Evolutionary conservation across 2,113 vertebrate genomes (phyloP).

Genomic region (Pseudolaguvia tuberculata): DNA sequence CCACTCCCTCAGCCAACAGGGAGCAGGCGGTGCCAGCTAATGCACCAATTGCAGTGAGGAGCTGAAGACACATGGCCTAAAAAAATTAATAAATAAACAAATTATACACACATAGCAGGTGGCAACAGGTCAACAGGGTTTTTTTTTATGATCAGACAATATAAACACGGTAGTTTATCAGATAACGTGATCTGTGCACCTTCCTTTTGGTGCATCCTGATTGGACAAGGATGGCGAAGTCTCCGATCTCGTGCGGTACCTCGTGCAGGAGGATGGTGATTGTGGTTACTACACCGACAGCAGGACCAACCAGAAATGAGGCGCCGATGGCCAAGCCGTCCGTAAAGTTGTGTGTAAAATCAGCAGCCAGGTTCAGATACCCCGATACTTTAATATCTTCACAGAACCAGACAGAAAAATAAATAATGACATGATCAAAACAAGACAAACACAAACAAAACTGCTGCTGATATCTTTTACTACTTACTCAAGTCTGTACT

Average conservation of each 20-base stretch:
- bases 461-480: too few species aligned
- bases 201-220: constrained; percentile 88
- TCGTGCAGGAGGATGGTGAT: constrained; percentile 87
- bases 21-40: constrained; percentile 83
- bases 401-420: neutral
- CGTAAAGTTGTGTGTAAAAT: constrained; percentile 88
- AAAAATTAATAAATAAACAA: neutral
- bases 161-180: neutral
- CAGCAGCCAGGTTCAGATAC: constrained; percentile 86
- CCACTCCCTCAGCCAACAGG: constrained; percentile 80
- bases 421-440: neutral
- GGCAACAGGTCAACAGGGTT: neutral
- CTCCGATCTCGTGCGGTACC: constrained; percentile 90
- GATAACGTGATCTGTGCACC: constrained; percentile 58
- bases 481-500: too few species aligned
- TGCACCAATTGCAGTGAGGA: constrained; percentile 82
- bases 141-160: neutral
- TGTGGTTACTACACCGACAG: constrained; percentile 80
- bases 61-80: constrained; percentile 88
- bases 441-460: neutral
- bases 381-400: constrained; percentile 82
- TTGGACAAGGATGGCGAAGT: constrained; percentile 89
- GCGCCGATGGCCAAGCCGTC: constrained; percentile 88
- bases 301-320: constrained; percentile 78
- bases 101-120: too few species aligned